Percentiles rank a stretch among this genome's conserved stretches.
Conservation (phyloP, 2,113 vertebrate genomes). For the Camelus bactrianus region DNA sequence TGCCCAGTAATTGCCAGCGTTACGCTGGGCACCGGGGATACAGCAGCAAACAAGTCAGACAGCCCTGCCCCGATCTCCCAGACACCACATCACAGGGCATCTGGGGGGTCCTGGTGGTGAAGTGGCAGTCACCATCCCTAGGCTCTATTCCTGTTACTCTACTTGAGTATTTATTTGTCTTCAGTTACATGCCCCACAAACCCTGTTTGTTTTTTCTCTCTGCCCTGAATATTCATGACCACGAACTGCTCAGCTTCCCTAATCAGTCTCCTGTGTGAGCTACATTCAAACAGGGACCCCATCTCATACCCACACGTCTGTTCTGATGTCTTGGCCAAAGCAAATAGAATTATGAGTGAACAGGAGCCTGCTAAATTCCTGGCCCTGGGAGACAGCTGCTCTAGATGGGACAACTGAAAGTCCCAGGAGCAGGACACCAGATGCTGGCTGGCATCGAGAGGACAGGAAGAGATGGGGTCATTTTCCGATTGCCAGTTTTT, state of each 20-base stretch:
- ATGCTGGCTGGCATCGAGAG: neutral
- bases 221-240: constrained; percentile 62
- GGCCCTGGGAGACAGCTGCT: neutral
- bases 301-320: constrained; percentile 2
- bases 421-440: neutral
- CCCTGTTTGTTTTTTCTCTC: constrained; percentile 19
- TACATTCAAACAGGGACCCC: constrained; percentile 19
- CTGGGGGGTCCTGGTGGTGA: neutral
- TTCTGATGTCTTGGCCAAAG: constrained; percentile 52
- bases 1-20: no score
- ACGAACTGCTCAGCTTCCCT: neutral
- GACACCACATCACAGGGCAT: rapidly evolving
- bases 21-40: neutral
- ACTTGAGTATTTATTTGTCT: neutral
- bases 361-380: neutral
- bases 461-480: neutral
- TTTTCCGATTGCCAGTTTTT: neutral
- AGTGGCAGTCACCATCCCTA: neutral
- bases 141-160: neutral
- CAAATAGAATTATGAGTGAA: constrained; percentile 37
- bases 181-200: neutral
- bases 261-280: constrained; percentile 14
- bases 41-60: neutral
- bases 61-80: rapidly evolving
- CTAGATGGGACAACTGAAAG: neutral